phyloP scores from a whole-genome alignment of 2,113 vertebrate species.

The Thunnus maccoyii region DNA sequence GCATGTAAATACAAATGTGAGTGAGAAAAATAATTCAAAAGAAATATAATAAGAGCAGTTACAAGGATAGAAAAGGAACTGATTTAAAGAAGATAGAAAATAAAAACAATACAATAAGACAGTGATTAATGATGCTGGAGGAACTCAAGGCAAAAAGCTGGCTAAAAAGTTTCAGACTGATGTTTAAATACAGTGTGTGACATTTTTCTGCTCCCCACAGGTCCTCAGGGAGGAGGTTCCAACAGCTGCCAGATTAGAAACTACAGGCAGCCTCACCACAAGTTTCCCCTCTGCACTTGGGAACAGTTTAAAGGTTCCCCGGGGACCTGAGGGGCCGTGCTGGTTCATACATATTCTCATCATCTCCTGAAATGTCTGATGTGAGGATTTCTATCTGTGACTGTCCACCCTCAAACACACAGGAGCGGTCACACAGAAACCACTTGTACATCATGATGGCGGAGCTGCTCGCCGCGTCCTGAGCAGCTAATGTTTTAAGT shows the following conservation, averaged over 20 bases:
- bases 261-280: not conserved
- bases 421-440: conserved; percentile 21
- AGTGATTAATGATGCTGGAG: too few species aligned
- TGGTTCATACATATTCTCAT: conserved; percentile 9
- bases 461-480: conserved; percentile 25
- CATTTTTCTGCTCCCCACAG: too few species aligned
- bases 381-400: not conserved
- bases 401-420: not conserved
- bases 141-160: too few species aligned
- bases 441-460: conserved; percentile 23
- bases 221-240: too few species aligned
- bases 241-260: too few species aligned
- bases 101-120: too few species aligned
- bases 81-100: too few species aligned
- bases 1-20: too few species aligned
- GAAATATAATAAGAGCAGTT: too few species aligned
- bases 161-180: too few species aligned
- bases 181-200: not conserved
- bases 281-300: not conserved
- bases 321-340: not conserved
- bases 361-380: not conserved
- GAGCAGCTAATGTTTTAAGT: conserved; percentile 75
- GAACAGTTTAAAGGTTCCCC: not conserved
- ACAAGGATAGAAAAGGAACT: too few species aligned
- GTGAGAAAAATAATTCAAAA: too few species aligned